Evolutionary conservation across 2,797 vertebrate genomes (phyloP).

Genomic region (Sphenodon punctatus): DNA sequence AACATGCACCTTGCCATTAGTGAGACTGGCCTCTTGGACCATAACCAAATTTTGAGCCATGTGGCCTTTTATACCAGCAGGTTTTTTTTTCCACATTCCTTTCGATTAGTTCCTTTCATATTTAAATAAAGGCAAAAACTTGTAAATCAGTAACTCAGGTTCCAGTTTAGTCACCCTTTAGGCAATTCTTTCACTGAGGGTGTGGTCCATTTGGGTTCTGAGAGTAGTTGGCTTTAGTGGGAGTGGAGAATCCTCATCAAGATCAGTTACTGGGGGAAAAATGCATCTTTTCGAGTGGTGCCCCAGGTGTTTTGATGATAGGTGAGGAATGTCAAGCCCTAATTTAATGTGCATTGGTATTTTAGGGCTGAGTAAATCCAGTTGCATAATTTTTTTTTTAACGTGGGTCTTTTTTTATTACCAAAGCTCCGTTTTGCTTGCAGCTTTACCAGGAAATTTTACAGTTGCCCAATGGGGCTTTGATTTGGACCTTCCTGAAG

Average conservation of each 20-base stretch:
- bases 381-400: not conserved
- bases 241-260: too few species aligned
- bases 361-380: not conserved
- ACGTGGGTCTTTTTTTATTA: not conserved
- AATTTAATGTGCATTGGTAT: not conserved
- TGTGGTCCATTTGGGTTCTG: not conserved
- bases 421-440: constrained; percentile 74
- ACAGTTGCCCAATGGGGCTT: constrained; percentile 70
- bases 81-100: not conserved
- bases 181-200: not conserved
- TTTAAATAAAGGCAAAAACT: not conserved
- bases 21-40: not conserved
- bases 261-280: too few species aligned
- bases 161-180: not conserved
- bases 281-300: too few species aligned
- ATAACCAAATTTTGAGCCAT: not conserved
- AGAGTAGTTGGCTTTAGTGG: too few species aligned
- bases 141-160: not conserved
- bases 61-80: not conserved
- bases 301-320: too few species aligned
- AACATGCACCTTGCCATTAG: too few species aligned
- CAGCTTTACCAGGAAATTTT: constrained; percentile 76
- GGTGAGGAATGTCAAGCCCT: too few species aligned
- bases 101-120: not conserved
- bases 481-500: constrained; percentile 78